These are phyloP conservation scores for Caretta caretta DNA, from an alignment of 2,113 vertebrate genomes.

Conservation along the genomic window DNA sequence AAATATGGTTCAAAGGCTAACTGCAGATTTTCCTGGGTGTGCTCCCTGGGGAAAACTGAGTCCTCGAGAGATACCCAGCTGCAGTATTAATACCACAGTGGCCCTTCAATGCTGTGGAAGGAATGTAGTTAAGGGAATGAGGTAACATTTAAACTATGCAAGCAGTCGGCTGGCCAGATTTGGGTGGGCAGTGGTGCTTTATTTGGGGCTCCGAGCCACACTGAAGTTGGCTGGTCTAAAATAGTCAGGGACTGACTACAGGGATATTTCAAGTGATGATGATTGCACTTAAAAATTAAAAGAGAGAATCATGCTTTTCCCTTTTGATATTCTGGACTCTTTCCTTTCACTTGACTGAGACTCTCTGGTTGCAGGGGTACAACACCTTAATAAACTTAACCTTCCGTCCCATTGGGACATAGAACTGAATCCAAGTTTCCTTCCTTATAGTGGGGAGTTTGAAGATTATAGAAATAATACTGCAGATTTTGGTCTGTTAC, in stretches of 20 bases:
- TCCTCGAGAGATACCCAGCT: neutral
- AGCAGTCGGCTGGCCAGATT: constrained; percentile 66
- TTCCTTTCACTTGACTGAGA: neutral
- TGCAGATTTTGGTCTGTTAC: constrained; percentile 6
- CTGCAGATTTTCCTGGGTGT: constrained; percentile 12
- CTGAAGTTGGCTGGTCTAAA: neutral
- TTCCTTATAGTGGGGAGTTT: constrained; percentile 16
- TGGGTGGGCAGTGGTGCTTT: constrained; percentile 52
- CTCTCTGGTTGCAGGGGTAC: neutral
- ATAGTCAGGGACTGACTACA: neutral
- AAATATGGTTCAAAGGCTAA: neutral
- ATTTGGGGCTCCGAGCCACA: constrained; percentile 16
- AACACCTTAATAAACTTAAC: neutral
- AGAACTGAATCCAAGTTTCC: constrained; percentile 41
- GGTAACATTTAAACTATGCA: constrained; percentile 62
- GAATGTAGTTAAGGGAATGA: constrained; percentile 67
- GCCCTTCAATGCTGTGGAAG: constrained; percentile 36
- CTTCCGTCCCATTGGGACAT: neutral
- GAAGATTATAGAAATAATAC: neutral
- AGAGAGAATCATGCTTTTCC: neutral
- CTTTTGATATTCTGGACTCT: neutral
- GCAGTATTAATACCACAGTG: constrained; percentile 10
- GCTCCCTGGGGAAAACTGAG: constrained; percentile 32
- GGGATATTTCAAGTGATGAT: neutral
- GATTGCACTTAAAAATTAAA: neutral